Evolutionary conservation across 1,140 invertebrate genomes (phyloP).

Genomic region (Ericerus pela): DNA sequence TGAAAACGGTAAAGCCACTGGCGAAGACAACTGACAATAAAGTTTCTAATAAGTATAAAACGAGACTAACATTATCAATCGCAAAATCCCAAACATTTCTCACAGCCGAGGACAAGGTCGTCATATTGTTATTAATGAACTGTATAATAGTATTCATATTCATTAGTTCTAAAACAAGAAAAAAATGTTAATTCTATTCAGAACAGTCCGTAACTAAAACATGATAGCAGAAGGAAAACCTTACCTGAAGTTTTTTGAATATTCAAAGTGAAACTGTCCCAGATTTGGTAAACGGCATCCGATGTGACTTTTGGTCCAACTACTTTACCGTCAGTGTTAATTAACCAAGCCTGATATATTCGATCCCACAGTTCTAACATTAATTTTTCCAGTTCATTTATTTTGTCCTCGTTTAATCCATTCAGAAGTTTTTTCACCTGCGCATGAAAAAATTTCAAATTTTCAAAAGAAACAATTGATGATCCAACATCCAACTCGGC

Average conservation of each 20-base stretch:
- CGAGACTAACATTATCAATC: constrained; percentile 80
- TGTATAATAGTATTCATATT: constrained; percentile 56
- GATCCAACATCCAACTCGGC: too few species aligned
- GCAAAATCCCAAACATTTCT: constrained; percentile 87
- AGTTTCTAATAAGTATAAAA: constrained; percentile 71
- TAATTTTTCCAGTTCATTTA: constrained; percentile 73
- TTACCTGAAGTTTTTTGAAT: constrained; percentile 53
- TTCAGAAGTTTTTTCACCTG: constrained; percentile 61
- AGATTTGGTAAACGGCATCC: constrained; percentile 49
- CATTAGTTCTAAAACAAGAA: constrained; percentile 43
- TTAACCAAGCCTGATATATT: constrained; percentile 82
- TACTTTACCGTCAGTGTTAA: constrained; percentile 37
- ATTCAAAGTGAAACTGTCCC: constrained; percentile 53
- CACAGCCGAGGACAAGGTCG: constrained; percentile 72
- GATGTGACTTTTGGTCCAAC: constrained; percentile 51
- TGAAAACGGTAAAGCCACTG: constrained; percentile 82
- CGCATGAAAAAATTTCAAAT: constrained; percentile 12
- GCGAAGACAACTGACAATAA: constrained; percentile 75
- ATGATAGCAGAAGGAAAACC: too few species aligned
- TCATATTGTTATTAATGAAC: constrained; percentile 84
- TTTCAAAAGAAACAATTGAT: too few species aligned
- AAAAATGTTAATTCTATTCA: too few species aligned
- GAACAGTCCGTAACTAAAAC: too few species aligned
- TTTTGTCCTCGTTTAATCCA: constrained; percentile 65
- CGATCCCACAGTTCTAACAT: constrained; percentile 85